These are phyloP conservation scores for Acrobasis consociella DNA, from an alignment of 2,888 invertebrate genomes.

Conservation along the genomic window DNA sequence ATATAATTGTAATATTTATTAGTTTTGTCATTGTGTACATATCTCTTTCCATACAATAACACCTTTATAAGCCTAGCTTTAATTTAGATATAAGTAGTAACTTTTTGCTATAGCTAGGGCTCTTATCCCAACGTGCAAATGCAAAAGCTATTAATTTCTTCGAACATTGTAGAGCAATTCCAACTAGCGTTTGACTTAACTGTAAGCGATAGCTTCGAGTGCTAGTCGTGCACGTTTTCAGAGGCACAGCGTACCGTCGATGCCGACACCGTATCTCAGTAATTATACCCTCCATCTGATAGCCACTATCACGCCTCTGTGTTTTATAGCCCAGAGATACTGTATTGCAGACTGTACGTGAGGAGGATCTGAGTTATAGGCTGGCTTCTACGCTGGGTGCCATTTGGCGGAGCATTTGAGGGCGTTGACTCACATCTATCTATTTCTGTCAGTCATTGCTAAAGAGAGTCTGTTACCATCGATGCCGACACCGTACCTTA, in stretches of 20 bases:
- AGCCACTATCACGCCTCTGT: constrained; percentile 9
- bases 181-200: neutral
- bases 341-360: too few relatives aligned
- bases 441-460: too few relatives aligned
- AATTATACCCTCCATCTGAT: constrained; percentile 15
- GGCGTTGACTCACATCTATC: too few relatives aligned
- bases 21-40: too few relatives aligned
- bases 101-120: too few relatives aligned
- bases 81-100: too few relatives aligned
- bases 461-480: too few relatives aligned
- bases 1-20: too few relatives aligned
- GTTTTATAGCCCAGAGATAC: constrained; percentile 4
- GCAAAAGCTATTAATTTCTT: too few relatives aligned
- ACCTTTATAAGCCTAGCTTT: too few relatives aligned
- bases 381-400: neutral
- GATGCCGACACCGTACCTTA: too few relatives aligned
- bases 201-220: neutral
- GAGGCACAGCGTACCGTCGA: constrained; percentile 9
- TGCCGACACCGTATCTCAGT: constrained; percentile 7
- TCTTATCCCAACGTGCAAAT: neutral
- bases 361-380: constrained; percentile 3
- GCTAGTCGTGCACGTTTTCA: constrained; percentile 4
- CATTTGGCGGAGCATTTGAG: neutral
- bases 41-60: too few relatives aligned
- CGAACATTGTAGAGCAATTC: constrained; percentile 3